Evolutionary conservation across 2,797 vertebrate species (phyloP).

Genomic region (Hozukius guyotensis): DNA sequence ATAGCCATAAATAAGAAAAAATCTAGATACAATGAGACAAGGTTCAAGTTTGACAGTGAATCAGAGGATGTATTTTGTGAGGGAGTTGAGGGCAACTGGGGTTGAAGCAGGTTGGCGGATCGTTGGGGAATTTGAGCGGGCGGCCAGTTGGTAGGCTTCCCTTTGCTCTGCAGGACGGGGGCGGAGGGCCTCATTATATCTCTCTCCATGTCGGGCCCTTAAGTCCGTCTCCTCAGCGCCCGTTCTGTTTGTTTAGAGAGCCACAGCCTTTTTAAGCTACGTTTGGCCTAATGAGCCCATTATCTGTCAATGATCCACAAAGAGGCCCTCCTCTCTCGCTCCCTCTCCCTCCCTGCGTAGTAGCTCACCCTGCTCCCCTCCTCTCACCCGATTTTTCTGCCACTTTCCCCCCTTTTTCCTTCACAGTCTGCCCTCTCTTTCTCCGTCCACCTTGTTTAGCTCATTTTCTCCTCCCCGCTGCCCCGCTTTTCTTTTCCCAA

Average conservation of each 20-base stretch:
- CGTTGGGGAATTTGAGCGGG: conserved; percentile 63
- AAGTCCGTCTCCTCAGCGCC: conserved; percentile 81
- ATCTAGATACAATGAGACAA: neutral
- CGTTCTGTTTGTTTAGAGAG: conserved; percentile 85
- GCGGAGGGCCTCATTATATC: conserved; percentile 83
- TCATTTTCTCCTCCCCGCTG: conserved; percentile 53
- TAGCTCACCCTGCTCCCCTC: conserved; percentile 37
- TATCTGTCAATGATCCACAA: conserved; percentile 87
- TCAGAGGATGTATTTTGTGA: neutral
- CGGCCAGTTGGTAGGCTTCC: conserved; percentile 66
- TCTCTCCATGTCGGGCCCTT: conserved; percentile 83
- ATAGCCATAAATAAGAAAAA: neutral
- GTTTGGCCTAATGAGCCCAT: conserved; percentile 86
- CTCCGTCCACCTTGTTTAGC: conserved; percentile 55
- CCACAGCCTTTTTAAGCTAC: conserved; percentile 82
- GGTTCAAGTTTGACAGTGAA: neutral
- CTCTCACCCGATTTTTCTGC: conserved; percentile 50
- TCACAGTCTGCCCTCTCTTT: conserved; percentile 8
- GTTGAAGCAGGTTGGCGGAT: conserved; percentile 57
- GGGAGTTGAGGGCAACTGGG: conserved; percentile 30
- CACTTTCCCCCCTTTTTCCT: conserved; percentile 32
- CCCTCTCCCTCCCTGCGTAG: conserved; percentile 48
- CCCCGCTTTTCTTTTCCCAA: conserved; percentile 36
- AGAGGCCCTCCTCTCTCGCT: conserved; percentile 71
- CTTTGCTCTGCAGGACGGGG: conserved; percentile 50